Base-by-base conservation (phyloP, 2,888 invertebrate genomes). In the Troilus luridus region DNA sequence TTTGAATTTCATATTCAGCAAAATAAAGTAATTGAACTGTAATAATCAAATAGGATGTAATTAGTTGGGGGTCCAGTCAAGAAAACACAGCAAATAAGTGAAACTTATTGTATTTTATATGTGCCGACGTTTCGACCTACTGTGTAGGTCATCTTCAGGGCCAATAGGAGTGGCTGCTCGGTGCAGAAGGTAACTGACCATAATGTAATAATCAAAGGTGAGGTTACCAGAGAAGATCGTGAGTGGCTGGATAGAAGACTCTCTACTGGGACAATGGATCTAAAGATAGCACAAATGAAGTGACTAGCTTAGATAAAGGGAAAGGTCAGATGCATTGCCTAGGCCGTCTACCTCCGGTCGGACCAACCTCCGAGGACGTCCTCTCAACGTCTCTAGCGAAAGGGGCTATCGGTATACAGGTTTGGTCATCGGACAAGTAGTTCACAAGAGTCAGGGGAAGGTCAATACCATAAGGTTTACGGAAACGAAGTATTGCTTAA, bases 361-460 rank as follows among this genome's bases (percentile, higher is more conserved):
- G 21, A n/a, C 85, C 85, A 85, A 85, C 85, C 85, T 85, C 85
- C 85, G 85, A 58, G 56, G 85, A 85, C 56, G 85, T 85, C 85
- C 85, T 85, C 56, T 9, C 54, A 21, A n/a, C 85, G 56, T 3
- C 85, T 17, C 11, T 6, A 56, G 56, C 54, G 12, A 85, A n/a
- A 58, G 56, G 56, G 54, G 2, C 85, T 41, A 41, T 27, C 5
- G 17, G 41, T 1, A 27, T 17, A 41, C 72, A 41, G 17, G 27
- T 27, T 27, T 14, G n/a, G 12, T 7, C 7, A 62, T 14, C 6
- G 17, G 7, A 17, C 0, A 17, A 60, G 60, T 12, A 17, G 17
- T 60, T 60, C 17, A 60, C 7, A 62, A 41, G 41, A 41, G 41
- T 41, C 41, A 41, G 41, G 5, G 41, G 41, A 41, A 41, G 41